Percentiles rank a stretch among this genome's conserved stretches.
These are phyloP conservation scores for Pangasius mekongensis DNA, from an alignment of 2,797 vertebrate genomes.

Conservation along the genomic window DNA sequence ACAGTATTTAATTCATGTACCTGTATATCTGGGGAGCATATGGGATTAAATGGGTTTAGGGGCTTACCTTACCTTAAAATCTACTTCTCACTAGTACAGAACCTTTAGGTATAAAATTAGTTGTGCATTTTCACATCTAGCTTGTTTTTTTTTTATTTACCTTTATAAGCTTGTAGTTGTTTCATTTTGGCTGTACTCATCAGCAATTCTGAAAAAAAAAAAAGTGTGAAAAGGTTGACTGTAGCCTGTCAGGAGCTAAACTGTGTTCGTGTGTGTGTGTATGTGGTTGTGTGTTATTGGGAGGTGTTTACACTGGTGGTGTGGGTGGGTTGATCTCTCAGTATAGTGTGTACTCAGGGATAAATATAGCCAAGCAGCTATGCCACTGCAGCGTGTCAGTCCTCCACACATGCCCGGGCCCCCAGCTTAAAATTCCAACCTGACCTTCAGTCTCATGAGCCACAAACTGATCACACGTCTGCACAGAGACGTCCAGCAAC, in stretches of 20 bases:
- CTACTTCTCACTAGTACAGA: background rate
- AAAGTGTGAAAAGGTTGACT: constrained; percentile 14
- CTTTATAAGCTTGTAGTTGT: background rate
- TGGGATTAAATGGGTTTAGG: background rate
- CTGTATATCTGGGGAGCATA: background rate
- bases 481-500: constrained; percentile 61
- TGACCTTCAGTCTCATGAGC: constrained; percentile 86
- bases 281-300: constrained; percentile 39
- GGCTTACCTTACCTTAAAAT: background rate
- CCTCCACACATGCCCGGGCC: constrained; percentile 82
- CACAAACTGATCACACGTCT: constrained; percentile 76
- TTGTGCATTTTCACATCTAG: background rate
- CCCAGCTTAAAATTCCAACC: constrained; percentile 90
- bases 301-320: constrained; percentile 57
- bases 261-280: constrained; percentile 31
- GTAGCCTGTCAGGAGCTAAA: background rate
- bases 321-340: constrained; percentile 81
- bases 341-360: constrained; percentile 87
- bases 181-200: background rate
- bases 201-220: background rate
- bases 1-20: background rate
- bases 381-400: constrained; percentile 77
- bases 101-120: background rate
- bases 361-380: constrained; percentile 91
- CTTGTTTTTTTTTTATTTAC: background rate